A percentile compares a stretch with the other conserved stretches of the same genome.
These are phyloP conservation scores for Helicolenus hilgendorfi DNA, from an alignment of 2,797 vertebrate genomes.

Conservation along the genomic window DNA sequence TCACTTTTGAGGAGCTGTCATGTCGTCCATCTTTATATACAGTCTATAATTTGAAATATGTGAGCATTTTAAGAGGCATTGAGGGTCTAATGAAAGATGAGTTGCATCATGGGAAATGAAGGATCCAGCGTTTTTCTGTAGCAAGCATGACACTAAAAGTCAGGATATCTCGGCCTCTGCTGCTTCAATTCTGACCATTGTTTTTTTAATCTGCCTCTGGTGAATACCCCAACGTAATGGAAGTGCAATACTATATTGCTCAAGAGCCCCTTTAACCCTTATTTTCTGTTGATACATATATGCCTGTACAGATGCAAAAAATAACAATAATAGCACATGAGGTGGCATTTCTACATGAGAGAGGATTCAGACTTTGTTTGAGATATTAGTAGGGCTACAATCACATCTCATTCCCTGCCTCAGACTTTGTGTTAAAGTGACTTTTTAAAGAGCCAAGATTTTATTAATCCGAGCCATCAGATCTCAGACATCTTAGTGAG, in stretches of 20 bases:
- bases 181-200: not conserved
- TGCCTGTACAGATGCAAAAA: slow-evolving; percentile 29
- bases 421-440: not conserved
- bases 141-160: not conserved
- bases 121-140: not conserved
- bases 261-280: slow-evolving; percentile 11
- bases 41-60: not conserved
- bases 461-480: slow-evolving; percentile 4
- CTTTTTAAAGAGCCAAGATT: slow-evolving; percentile 1
- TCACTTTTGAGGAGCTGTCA: accelerated
- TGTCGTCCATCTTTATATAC: too few relatives aligned
- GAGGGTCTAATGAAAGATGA: too few relatives aligned
- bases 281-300: not conserved
- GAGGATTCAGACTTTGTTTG: not conserved
- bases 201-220: not conserved
- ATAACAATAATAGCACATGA: not conserved
- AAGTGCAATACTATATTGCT: not conserved
- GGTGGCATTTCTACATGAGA: not conserved
- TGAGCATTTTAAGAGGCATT: accelerated
- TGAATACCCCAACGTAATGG: not conserved
- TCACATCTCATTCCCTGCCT: slow-evolving; percentile 19
- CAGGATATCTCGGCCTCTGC: not conserved
- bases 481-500: slow-evolving; percentile 6
- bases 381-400: not conserved
- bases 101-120: slow-evolving; percentile 8